Evolutionary conservation across 2,888 invertebrate species (phyloP), one percentile per base, ranked within the genome.

Genomic region (Heteropelma amictum): DNA sequence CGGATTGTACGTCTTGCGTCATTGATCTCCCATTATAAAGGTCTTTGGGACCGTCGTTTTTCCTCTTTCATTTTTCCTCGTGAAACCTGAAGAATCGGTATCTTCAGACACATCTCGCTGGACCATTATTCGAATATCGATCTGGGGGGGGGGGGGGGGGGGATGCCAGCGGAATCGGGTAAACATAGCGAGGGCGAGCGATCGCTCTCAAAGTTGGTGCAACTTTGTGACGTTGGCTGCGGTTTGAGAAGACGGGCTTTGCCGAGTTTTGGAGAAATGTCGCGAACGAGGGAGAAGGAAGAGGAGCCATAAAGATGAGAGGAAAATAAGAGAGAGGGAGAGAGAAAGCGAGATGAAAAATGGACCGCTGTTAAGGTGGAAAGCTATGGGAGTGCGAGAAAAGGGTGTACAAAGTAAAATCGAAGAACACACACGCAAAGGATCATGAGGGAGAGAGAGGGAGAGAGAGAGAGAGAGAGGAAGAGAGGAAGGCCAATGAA

Each of bases 101-200:
- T 17, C 54, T 26, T 38, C 54, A 23, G 42, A 45, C 56, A 67
- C 45, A 40, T 67, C 19, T 56, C 38, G 10, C 6, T 10, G 21
- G 17, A 23, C 54, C 35, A 67, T 47, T 67, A 54, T 61, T 38
- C 38, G 58, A 63, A 69, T 73, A 73, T 73, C 69, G 73, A 73
- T 73, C 58, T 51, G 73, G 58, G n/a, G n/a, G n/a, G n/a, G n/a
- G n/a, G n/a, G n/a, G n/a, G n/a, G n/a, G n/a, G n/a, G n/a, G n/a
- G 51, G 53, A 69, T 51, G 63, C 61, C 23, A 42, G 19, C 45
- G 14, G 42, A 42, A 21, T 21, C 51, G 8, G 23, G 33, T 23
- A 45, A 12, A 47, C 6, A 53, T 17, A 12, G 42, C 33, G 53
- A 23, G 21, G 45, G 65, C 45, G 12, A 68, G 33, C 73, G 63